Conservation (phyloP, 1,140 invertebrate genomes). For the Dendroctonus ponderosae region DNA sequence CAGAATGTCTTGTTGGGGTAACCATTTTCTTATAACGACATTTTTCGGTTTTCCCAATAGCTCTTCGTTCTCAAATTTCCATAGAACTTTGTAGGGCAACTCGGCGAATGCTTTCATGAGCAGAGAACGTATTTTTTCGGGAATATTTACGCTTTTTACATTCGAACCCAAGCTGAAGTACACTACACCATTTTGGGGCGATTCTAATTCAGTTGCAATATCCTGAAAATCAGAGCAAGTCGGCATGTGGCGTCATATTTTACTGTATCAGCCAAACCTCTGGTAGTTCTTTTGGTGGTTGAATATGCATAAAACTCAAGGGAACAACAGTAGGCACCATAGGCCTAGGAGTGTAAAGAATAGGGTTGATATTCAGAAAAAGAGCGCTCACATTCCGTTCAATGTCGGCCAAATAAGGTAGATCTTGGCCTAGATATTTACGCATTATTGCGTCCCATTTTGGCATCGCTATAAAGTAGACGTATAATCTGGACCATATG, state of each 20-base stretch:
- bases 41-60: conserved; percentile 60
- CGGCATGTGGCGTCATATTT: too few species aligned
- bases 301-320: conserved; percentile 54
- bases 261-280: conserved; percentile 11
- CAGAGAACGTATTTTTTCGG: conserved; percentile 44
- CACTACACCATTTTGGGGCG: conserved; percentile 50
- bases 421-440: conserved; percentile 50
- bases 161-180: conserved; percentile 58
- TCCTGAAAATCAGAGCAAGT: conserved; percentile 11
- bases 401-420: conserved; percentile 53
- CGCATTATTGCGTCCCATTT: conserved; percentile 44
- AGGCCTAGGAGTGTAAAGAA: conserved; percentile 51
- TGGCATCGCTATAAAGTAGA: conserved; percentile 35
- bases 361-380: conserved; percentile 54
- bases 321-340: conserved; percentile 52
- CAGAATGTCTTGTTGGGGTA: conserved; percentile 70
- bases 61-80: conserved; percentile 56
- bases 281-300: conserved; percentile 48
- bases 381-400: conserved; percentile 54
- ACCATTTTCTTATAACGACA: conserved; percentile 64
- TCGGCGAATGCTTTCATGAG: conserved; percentile 53
- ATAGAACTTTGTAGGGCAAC: conserved; percentile 53
- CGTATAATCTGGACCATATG: conserved; percentile 40
- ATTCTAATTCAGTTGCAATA: conserved; percentile 36
- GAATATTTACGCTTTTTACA: conserved; percentile 49